Base-by-base conservation (phyloP, 2,113 vertebrate genomes). In the Odocoileus virginianus region DNA sequence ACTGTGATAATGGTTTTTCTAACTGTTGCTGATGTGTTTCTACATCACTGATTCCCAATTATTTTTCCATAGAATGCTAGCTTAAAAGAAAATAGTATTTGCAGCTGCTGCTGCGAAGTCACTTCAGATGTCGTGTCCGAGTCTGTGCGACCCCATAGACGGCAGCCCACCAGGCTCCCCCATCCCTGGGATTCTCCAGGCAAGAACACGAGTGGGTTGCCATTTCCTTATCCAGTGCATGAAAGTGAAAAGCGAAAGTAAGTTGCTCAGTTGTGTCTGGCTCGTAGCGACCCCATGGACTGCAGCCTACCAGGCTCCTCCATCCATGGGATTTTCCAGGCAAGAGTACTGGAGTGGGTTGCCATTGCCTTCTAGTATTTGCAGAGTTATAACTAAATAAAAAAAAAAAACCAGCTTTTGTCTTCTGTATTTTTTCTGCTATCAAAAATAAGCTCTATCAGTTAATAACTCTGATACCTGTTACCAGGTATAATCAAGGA, bases 31-130 rank as follows among this genome's bases (percentile, higher is more conserved):
- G 61, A 81, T 96, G 50, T 58, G 60, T 96, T 88, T 96, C 93
- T 87, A 23, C 7, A 67, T 94, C 88, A 92, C 64, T 52, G 81
- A 88, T 54, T 90, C 93, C 96, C 87, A 94, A 10, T 91, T 83
- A 13, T 84, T 74, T 85, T 92, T 33, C 74, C 45, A 47, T 74
- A 88, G 90, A 76, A 64, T 43, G 40, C 60, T 64, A 57, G 28
- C 47, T 92, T 87, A 85, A 91, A 76, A 76, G 67, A 71, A 71
- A 25, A 43, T 76, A 43, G 40, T 27, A 43, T 43, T 43, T 76
- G 71, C 23, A 25, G 67, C 36, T 74, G 5, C 19, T 74, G n/a
- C 67, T 40, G 67, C 67, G 40, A 40, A 40, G 67, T 23, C 2
- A 2, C 67, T 40, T 40, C 67, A 74, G 67, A 12, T 1, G 2